These are phyloP conservation scores for Tringa solitaria DNA, from an alignment of 2,113 vertebrate species.

Conservation along the genomic window DNA sequence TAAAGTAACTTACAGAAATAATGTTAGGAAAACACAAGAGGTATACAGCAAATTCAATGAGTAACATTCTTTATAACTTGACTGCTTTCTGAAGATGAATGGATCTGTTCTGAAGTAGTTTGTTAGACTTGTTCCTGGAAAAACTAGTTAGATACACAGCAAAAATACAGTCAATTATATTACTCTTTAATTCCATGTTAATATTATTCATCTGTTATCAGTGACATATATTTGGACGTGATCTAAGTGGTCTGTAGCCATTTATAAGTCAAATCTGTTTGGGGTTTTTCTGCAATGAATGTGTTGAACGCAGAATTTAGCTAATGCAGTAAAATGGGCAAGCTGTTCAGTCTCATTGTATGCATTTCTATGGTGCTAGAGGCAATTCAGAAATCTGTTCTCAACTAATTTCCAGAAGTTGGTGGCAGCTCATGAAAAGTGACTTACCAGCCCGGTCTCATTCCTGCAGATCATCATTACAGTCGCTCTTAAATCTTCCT, in stretches of 20 bases:
- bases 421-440: not conserved
- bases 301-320: not conserved
- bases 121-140: not conserved
- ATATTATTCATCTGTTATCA: too few species aligned
- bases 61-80: not conserved
- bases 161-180: too few species aligned
- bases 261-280: not conserved
- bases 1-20: not conserved
- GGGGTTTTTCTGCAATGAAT: not conserved
- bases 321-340: constrained; percentile 13
- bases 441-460: not conserved
- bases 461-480: not conserved
- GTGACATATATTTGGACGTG: too few species aligned
- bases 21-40: not conserved
- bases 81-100: not conserved
- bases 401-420: not conserved
- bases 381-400: not conserved
- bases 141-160: not conserved
- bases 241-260: not conserved
- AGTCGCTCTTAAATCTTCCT: not conserved
- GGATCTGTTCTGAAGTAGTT: not conserved
- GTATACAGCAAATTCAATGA: not conserved
- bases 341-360: not conserved
- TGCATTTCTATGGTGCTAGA: not conserved
- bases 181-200: too few species aligned